These are phyloP conservation scores for Subacronicta megacephala DNA, from an alignment of 2,888 invertebrate genomes.

Conservation along the genomic window DNA sequence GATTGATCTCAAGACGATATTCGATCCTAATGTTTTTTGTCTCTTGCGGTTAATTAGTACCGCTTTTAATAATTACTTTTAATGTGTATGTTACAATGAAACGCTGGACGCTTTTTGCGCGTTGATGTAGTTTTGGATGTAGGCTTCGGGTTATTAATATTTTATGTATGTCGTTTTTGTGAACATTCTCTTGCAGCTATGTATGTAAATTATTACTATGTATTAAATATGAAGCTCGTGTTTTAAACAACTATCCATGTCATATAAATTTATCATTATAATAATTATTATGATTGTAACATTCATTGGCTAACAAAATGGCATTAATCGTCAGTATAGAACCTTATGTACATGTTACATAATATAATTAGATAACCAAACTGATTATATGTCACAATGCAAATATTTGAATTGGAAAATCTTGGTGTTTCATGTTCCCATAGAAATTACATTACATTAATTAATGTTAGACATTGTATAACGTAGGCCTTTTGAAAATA, in stretches of 20 bases:
- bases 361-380: slow-evolving; percentile 60
- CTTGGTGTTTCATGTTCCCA: slow-evolving; percentile 76
- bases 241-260: slow-evolving; percentile 73
- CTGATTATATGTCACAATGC: slow-evolving; percentile 53
- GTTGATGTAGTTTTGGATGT: slow-evolving; percentile 81
- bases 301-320: slow-evolving; percentile 63
- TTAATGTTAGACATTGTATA: slow-evolving; percentile 65
- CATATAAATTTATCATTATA: slow-evolving; percentile 67
- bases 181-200: slow-evolving; percentile 80
- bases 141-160: slow-evolving; percentile 80
- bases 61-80: slow-evolving; percentile 79
- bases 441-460: slow-evolving; percentile 69
- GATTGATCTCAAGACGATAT: slow-evolving; percentile 89
- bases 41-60: slow-evolving; percentile 77
- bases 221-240: slow-evolving; percentile 76
- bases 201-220: slow-evolving; percentile 85
- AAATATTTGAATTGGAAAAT: slow-evolving; percentile 62
- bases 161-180: slow-evolving; percentile 82
- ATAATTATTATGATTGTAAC: slow-evolving; percentile 63
- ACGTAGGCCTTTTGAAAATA: slow-evolving; percentile 84
- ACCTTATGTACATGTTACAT: slow-evolving; percentile 56
- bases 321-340: slow-evolving; percentile 49
- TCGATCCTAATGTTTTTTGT: slow-evolving; percentile 85
- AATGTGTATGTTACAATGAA: slow-evolving; percentile 76
- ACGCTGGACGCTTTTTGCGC: slow-evolving; percentile 86